phyloP scores from a whole-genome alignment of 1,140 invertebrate species.

The Aphelinus certus region DNA sequence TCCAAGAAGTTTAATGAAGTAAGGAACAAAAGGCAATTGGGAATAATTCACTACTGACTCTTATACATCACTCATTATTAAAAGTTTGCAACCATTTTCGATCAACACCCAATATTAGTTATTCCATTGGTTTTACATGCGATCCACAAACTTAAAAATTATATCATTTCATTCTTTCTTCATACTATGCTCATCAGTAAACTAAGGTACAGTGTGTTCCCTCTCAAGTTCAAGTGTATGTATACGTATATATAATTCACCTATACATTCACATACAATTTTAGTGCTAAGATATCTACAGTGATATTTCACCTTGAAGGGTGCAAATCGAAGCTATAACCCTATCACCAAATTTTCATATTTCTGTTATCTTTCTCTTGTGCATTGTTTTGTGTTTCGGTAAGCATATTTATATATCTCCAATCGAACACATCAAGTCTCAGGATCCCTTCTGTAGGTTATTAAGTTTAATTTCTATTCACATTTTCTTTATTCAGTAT shows the following conservation, averaged over 20 bases:
- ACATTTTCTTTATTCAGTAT: too few relatives aligned
- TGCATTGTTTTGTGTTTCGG: neutral
- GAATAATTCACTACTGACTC: slow-evolving; percentile 12
- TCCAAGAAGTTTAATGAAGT: slow-evolving; percentile 29
- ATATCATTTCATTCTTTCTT: neutral
- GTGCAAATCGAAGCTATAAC: neutral
- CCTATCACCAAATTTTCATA: neutral
- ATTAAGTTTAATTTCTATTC: too few relatives aligned
- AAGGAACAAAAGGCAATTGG: slow-evolving; percentile 25
- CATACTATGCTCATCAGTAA: slow-evolving; percentile 21
- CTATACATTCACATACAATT: slow-evolving; percentile 56
- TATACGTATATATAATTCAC: slow-evolving; percentile 34
- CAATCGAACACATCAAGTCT: too few relatives aligned
- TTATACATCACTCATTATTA: neutral
- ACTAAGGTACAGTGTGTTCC: slow-evolving; percentile 52
- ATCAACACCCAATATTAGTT: too few relatives aligned
- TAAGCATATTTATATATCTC: too few relatives aligned
- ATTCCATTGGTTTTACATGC: too few relatives aligned
- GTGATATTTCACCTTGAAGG: slow-evolving; percentile 54
- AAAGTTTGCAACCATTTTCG: too few relatives aligned
- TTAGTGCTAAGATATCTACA: slow-evolving; percentile 63
- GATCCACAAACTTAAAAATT: too few relatives aligned
- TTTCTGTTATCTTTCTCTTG: neutral
- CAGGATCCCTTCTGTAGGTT: too few relatives aligned
- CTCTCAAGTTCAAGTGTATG: slow-evolving; percentile 45